Conservation (phyloP, 2,113 vertebrate genomes). For the Spea multiplicata region DNA sequence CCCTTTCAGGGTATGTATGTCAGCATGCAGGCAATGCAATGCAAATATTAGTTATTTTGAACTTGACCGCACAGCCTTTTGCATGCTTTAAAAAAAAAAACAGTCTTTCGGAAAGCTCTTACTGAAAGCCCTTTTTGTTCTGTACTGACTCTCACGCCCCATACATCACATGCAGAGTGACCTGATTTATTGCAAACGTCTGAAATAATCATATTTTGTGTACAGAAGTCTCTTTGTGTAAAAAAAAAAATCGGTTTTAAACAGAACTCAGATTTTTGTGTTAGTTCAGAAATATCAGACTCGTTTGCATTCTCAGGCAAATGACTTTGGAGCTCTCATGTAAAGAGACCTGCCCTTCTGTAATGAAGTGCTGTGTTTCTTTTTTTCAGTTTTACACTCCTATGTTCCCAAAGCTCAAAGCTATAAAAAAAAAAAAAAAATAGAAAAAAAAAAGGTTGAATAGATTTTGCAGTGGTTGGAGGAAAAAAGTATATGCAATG, state of each 20-base stretch:
- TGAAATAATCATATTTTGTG: constrained; percentile 62
- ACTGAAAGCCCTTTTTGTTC: constrained; percentile 56
- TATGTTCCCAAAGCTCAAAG: constrained; percentile 35
- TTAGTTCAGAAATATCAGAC: constrained; percentile 3
- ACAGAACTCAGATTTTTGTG: constrained; percentile 21
- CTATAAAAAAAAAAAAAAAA: constrained; percentile 23
- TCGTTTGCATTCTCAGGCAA: constrained; percentile 35
- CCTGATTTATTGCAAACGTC: constrained; percentile 60
- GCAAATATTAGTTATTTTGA: constrained; percentile 62
- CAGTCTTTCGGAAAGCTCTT: constrained; percentile 44
- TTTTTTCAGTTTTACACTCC: constrained; percentile 45
- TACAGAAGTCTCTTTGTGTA: constrained; percentile 54
- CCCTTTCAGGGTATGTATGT: constrained; percentile 52
- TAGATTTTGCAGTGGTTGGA: constrained; percentile 47
- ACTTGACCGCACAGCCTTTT: constrained; percentile 47
- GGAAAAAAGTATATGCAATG: constrained; percentile 52
- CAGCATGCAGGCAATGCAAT: constrained; percentile 52
- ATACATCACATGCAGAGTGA: constrained; percentile 50
- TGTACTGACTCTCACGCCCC: constrained; percentile 48
- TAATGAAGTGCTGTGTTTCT: constrained; percentile 33
- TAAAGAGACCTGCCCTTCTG: constrained; percentile 41
- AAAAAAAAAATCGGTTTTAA: constrained; percentile 37
- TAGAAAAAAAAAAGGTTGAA: constrained; percentile 50
- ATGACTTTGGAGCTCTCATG: constrained; percentile 42
- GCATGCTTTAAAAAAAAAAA: constrained; percentile 52